Percentiles rank a stretch among this genome's conserved stretches.
These are phyloP conservation scores for Drosophila multiciliata DNA, from an alignment of 2,888 invertebrate species.

Conservation along the genomic window DNA sequence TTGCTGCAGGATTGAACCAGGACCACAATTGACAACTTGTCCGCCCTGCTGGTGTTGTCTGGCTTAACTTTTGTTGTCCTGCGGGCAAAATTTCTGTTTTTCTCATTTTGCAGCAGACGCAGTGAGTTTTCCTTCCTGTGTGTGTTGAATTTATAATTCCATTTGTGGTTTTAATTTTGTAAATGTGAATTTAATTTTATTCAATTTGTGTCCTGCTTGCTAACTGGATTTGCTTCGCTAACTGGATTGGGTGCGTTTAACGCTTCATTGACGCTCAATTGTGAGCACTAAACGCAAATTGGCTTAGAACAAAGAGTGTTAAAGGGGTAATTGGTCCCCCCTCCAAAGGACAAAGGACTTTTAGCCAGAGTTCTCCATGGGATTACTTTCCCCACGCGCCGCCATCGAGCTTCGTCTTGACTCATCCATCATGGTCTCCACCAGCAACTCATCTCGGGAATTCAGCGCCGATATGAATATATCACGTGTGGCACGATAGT, in stretches of 20 bases:
- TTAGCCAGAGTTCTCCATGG: not conserved
- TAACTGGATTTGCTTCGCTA: not conserved
- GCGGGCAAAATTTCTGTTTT: constrained; percentile 58
- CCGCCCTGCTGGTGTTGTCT: constrained; percentile 48
- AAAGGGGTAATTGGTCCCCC: constrained; percentile 16
- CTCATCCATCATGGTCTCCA: constrained; percentile 96
- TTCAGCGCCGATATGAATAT: constrained; percentile 96
- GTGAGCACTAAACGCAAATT: constrained; percentile 17
- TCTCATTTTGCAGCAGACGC: constrained; percentile 5
- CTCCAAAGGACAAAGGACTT: not conserved
- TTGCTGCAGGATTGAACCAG: constrained; percentile 12
- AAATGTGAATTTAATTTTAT: constrained; percentile 81
- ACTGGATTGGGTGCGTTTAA: constrained; percentile 17
- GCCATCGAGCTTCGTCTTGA: constrained; percentile 77
- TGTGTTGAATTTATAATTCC: constrained; percentile 79
- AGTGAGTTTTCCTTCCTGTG: constrained; percentile 20
- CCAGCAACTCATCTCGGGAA: constrained; percentile 91
- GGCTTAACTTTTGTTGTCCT: constrained; percentile 81
- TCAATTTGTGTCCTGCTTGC: constrained; percentile 59
- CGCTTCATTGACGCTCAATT: constrained; percentile 67
- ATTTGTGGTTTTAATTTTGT: constrained; percentile 81
- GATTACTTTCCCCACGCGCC: not conserved
- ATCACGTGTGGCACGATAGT: constrained; percentile 97
- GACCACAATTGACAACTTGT: constrained; percentile 62
- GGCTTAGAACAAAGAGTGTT: constrained; percentile 17